Evolutionary conservation across 2,113 vertebrate genomes (phyloP).

Genomic region (Balaeniceps rex): DNA sequence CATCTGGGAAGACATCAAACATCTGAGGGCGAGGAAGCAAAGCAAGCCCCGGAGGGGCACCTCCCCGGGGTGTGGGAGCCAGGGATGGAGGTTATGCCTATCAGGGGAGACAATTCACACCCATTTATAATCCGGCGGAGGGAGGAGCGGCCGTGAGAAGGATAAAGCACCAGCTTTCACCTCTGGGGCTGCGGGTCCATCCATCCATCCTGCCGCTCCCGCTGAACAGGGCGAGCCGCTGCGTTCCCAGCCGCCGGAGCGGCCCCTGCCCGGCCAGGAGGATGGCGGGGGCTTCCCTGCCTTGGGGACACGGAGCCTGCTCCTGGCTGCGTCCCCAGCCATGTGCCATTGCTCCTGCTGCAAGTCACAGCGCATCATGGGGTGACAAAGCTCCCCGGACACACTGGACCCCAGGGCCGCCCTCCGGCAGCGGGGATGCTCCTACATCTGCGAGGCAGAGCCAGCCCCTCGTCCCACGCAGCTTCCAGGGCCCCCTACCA

Average conservation of each 20-base stretch:
- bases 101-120: constrained; percentile 6
- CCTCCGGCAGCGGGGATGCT: background rate
- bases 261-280: background rate
- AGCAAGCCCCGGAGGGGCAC: background rate
- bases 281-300: background rate
- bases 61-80: background rate
- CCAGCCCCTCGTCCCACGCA: accelerated
- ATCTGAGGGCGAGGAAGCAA: background rate
- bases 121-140: background rate
- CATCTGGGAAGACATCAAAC: constrained; percentile 17
- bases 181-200: background rate
- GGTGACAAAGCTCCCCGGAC: background rate
- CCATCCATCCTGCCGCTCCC: background rate
- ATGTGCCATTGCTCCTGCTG: accelerated
- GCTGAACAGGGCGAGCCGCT: background rate
- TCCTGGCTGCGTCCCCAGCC: background rate
- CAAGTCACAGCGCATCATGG: accelerated
- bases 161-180: background rate
- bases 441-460: background rate
- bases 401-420: accelerated
- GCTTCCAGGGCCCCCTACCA: background rate
- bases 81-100: background rate
- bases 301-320: background rate
- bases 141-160: background rate
- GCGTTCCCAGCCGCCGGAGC: background rate